Evolutionary conservation across 2,888 invertebrate genomes (phyloP).

Genomic region (Drosophila putrida): DNA sequence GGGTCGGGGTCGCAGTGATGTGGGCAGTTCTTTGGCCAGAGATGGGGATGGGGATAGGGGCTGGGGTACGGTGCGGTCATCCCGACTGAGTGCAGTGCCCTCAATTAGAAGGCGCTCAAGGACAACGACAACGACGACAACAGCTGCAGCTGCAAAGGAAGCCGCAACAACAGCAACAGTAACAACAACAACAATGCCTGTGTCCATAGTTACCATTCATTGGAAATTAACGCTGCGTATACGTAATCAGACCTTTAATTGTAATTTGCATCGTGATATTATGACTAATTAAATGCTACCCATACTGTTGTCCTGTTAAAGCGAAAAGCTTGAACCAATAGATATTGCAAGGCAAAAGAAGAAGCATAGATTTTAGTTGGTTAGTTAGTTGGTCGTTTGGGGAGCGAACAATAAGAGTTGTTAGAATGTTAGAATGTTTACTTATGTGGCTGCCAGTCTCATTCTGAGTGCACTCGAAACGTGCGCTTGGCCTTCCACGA

Average conservation of each 20-base stretch:
- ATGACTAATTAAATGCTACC: neutral
- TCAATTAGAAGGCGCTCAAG: constrained; percentile 80
- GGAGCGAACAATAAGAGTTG: constrained; percentile 1
- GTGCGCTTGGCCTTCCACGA: constrained; percentile 56
- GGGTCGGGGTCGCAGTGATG: constrained; percentile 4
- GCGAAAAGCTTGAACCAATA: neutral
- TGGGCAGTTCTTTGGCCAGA: neutral
- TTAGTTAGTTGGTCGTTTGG: neutral
- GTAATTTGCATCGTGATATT: neutral
- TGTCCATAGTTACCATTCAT: constrained; percentile 60
- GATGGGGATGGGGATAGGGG: neutral
- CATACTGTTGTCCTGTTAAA: neutral
- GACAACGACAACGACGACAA: constrained; percentile 70
- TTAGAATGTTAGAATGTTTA: constrained; percentile 12
- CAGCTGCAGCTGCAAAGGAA: constrained; percentile 38
- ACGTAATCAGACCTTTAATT: constrained; percentile 29
- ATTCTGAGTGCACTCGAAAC: constrained; percentile 42
- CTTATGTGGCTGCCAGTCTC: constrained; percentile 31
- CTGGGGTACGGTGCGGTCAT: constrained; percentile 56
- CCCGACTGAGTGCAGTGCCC: constrained; percentile 82
- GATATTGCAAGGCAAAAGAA: neutral
- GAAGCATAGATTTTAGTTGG: neutral
- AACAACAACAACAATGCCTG: constrained; percentile 27
- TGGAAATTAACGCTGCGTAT: constrained; percentile 55
- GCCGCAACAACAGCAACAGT: constrained; percentile 23